These are phyloP conservation scores for Andrena dorsata DNA, from an alignment of 2,888 invertebrate genomes.

Conservation along the genomic window DNA sequence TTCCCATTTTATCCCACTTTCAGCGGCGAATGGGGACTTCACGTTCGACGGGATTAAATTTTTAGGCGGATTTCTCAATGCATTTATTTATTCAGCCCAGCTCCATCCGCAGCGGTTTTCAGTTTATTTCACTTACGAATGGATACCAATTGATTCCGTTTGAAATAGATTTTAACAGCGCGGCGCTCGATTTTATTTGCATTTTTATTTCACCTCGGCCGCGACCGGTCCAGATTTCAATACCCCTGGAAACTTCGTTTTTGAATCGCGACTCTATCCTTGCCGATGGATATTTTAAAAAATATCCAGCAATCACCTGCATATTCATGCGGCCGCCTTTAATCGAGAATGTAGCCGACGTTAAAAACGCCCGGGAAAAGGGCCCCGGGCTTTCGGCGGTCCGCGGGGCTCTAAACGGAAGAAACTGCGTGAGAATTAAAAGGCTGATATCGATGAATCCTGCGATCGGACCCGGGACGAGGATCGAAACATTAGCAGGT, in stretches of 20 bases:
- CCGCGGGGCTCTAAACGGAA: not conserved
- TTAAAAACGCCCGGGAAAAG: not conserved
- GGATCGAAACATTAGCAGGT: not conserved
- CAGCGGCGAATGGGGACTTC: constrained; percentile 4
- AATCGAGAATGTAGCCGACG: constrained; percentile 25
- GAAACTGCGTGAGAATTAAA: not conserved
- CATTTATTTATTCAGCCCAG: constrained; percentile 30
- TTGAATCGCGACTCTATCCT: constrained; percentile 45
- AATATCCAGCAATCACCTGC: constrained; percentile 22
- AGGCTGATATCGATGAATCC: not conserved
- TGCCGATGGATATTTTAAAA: constrained; percentile 27
- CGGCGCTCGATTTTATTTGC: constrained; percentile 46
- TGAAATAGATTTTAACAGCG: constrained; percentile 49
- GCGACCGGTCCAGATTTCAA: constrained; percentile 25
- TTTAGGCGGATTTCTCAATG: constrained; percentile 10
- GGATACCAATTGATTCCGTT: constrained; percentile 39
- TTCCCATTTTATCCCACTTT: not conserved
- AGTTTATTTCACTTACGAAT: constrained; percentile 50
- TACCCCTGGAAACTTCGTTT: constrained; percentile 44
- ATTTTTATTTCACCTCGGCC: constrained; percentile 36
- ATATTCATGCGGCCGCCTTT: constrained; percentile 8
- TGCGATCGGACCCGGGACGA: not conserved
- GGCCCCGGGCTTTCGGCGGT: not conserved
- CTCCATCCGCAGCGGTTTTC: constrained; percentile 20
- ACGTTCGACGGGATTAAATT: constrained; percentile 11